A percentile compares a stretch with the other conserved stretches of the same genome.
phyloP scores from a whole-genome alignment of 1,140 invertebrate species.

The Lutraria rhynchaena region DNA sequence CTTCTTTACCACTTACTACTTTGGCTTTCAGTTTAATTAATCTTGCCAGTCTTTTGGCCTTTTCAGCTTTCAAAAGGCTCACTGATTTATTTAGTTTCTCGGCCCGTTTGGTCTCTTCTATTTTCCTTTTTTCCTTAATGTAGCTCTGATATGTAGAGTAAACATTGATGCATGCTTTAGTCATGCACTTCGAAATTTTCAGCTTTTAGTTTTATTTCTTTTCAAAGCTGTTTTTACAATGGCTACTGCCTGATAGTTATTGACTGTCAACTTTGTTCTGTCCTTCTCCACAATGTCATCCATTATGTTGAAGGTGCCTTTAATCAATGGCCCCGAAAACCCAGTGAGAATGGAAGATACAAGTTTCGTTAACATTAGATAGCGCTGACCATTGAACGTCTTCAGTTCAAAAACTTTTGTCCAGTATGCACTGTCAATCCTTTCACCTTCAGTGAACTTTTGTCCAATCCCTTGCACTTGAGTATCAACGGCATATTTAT shows the following conservation, averaged over 20 bases:
- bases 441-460: background rate
- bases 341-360: conserved; percentile 24
- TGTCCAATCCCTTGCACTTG: conserved; percentile 3
- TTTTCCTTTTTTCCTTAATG: background rate
- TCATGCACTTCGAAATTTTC: background rate
- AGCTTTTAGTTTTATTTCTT: conserved; percentile 33
- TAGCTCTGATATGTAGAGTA: background rate
- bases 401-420: conserved; percentile 24
- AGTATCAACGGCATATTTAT: conserved; percentile 14
- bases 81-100: conserved; percentile 20
- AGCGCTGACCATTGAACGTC: conserved; percentile 23
- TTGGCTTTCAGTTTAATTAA: conserved; percentile 27
- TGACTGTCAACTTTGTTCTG: conserved; percentile 35
- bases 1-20: background rate
- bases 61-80: background rate
- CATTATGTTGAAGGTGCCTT: conserved; percentile 58
- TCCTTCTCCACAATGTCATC: conserved; percentile 56
- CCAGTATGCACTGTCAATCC: conserved; percentile 42
- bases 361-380: conserved; percentile 20
- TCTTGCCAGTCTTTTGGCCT: conserved; percentile 36
- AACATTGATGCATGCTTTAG: background rate
- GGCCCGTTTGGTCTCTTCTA: conserved; percentile 20
- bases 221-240: conserved; percentile 20
- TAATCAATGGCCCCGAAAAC: conserved; percentile 44
- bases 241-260: conserved; percentile 45